A percentile compares a stretch with the other conserved stretches of the same genome.
These are phyloP conservation scores for Epinotia bilunana DNA, from an alignment of 2,888 invertebrate genomes.

Conservation along the genomic window DNA sequence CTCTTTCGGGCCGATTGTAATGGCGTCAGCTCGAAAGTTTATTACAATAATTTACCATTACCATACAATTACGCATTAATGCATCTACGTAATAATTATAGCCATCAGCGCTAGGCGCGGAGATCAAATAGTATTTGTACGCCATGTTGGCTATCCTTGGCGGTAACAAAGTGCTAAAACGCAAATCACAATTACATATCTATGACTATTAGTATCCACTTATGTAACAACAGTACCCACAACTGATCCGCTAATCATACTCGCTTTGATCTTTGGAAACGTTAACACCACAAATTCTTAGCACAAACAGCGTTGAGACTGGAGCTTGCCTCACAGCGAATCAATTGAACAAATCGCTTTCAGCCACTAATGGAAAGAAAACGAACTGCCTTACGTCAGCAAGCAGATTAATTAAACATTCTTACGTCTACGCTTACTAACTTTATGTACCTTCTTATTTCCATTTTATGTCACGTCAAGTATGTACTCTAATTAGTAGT, in stretches of 20 bases:
- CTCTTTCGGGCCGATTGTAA: slow-evolving; percentile 71
- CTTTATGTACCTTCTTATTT: slow-evolving; percentile 59
- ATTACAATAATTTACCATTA: slow-evolving; percentile 70
- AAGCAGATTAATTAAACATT: slow-evolving; percentile 78
- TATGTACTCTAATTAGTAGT: slow-evolving; percentile 80
- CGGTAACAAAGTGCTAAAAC: slow-evolving; percentile 74
- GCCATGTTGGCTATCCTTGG: slow-evolving; percentile 56
- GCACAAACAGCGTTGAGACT: slow-evolving; percentile 70
- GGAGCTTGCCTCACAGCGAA: slow-evolving; percentile 69
- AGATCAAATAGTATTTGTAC: slow-evolving; percentile 34
- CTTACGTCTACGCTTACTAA: slow-evolving; percentile 61
- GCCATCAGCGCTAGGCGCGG: slow-evolving; percentile 22
- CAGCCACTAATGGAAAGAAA: slow-evolving; percentile 74
- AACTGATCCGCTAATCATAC: slow-evolving; percentile 76
- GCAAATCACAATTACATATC: slow-evolving; percentile 68
- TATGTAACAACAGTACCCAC: slow-evolving; percentile 75
- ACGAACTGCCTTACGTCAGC: slow-evolving; percentile 73
- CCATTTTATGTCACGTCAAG: slow-evolving; percentile 68
- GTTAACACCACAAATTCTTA: slow-evolving; percentile 78
- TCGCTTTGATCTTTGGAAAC: slow-evolving; percentile 71
- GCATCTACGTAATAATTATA: slow-evolving; percentile 32
- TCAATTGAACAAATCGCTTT: slow-evolving; percentile 77
- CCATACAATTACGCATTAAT: slow-evolving; percentile 59
- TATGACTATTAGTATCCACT: slow-evolving; percentile 68
- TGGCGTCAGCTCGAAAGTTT: slow-evolving; percentile 71